Conservation (phyloP, 1,140 invertebrate genomes). For the Dendroctonus ponderosae region DNA sequence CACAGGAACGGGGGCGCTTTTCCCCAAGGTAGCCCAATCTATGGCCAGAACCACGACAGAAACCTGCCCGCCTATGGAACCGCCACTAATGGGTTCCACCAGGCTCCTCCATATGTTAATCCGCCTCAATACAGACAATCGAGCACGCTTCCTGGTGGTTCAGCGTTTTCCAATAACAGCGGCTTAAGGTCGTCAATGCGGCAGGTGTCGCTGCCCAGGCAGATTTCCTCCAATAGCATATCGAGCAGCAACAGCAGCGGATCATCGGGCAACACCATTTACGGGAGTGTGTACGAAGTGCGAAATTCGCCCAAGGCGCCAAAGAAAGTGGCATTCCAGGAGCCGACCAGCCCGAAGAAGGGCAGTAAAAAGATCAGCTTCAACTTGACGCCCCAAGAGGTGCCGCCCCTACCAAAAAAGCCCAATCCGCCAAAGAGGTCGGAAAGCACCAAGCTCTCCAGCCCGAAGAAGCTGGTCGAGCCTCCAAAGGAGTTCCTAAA, state of each 20-base stretch:
- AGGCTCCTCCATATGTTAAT: slow-evolving; percentile 38
- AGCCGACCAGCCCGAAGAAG: slow-evolving; percentile 55
- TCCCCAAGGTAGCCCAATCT: slow-evolving; percentile 32
- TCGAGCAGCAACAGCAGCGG: slow-evolving; percentile 42
- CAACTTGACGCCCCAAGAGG: slow-evolving; percentile 55
- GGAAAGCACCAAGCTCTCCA: slow-evolving; percentile 66
- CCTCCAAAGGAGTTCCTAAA: slow-evolving; percentile 81
- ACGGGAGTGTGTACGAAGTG: slow-evolving; percentile 48
- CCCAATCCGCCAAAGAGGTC: slow-evolving; percentile 70
- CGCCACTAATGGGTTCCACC: slow-evolving; percentile 24
- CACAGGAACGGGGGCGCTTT: slow-evolving; percentile 25
- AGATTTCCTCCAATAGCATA: slow-evolving; percentile 46
- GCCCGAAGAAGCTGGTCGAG: slow-evolving; percentile 74
- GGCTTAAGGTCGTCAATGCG: slow-evolving; percentile 44
- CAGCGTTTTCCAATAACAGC: slow-evolving; percentile 41
- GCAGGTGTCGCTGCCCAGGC: slow-evolving; percentile 45
- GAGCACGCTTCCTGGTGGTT: slow-evolving; percentile 37
- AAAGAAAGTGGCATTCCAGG: slow-evolving; percentile 55
- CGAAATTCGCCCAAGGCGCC: slow-evolving; percentile 55
- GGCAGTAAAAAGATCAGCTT: slow-evolving; percentile 57
- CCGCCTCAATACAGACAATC: slow-evolving; percentile 43
- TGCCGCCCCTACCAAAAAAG: slow-evolving; percentile 54
- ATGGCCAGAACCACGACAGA: slow-evolving; percentile 41
- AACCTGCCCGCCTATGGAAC: slow-evolving; percentile 16
- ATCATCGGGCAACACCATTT: slow-evolving; percentile 38